phyloP scores from a whole-genome alignment of 2,113 vertebrate genomes.

The Microcebus lehilahytsara region DNA sequence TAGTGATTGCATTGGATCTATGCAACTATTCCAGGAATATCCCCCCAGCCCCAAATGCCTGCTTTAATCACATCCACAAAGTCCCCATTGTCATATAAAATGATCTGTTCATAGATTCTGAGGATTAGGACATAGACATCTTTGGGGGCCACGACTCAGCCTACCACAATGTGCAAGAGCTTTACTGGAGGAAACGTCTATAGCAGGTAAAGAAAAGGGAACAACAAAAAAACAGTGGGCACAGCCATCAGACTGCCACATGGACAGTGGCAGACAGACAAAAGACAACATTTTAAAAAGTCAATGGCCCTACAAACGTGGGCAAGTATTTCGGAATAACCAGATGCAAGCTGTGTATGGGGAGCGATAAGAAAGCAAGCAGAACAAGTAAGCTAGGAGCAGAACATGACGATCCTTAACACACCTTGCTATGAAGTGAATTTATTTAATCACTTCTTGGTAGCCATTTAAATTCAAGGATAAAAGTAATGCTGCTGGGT shows the following conservation, averaged over 20 bases:
- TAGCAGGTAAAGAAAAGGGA: not conserved
- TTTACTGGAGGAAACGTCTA: not conserved
- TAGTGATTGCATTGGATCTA: not conserved
- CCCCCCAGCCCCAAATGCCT: not conserved
- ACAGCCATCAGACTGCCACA: not conserved
- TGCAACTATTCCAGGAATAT: not conserved
- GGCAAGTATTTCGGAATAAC: not conserved
- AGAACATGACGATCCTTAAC: not conserved
- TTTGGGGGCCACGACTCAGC: not conserved
- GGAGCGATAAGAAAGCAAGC: not conserved
- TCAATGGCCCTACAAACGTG: not conserved
- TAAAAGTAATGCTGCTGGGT: not conserved
- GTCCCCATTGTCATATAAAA: not conserved
- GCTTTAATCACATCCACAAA: not conserved
- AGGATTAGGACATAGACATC: not conserved
- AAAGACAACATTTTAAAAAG: not conserved
- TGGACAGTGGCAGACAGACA: not conserved
- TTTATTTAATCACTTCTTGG: not conserved
- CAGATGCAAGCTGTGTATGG: fast-evolving
- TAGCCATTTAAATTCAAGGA: not conserved
- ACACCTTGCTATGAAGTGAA: not conserved
- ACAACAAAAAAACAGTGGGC: too few species aligned
- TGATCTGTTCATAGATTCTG: not conserved
- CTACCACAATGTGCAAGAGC: not conserved
- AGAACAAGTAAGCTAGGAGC: not conserved